Evolutionary conservation across 2,797 vertebrate genomes (phyloP), one percentile per base, ranked within the genome.

Genomic region (Hylomyscus alleni): DNA sequence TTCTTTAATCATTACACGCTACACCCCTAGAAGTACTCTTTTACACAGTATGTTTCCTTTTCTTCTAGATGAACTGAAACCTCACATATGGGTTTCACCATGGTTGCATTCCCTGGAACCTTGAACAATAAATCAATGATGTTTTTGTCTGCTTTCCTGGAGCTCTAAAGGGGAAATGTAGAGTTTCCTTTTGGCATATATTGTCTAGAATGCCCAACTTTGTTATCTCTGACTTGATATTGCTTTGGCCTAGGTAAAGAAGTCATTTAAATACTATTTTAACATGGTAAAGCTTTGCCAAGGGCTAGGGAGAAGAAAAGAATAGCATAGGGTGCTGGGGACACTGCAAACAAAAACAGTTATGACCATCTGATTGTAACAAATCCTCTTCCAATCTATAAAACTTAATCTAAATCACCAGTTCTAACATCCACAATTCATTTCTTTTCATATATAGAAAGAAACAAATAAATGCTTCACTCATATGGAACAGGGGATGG

Each of bases 201-300:
- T 94, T 85, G 92, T 82, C 20, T 83, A 65, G 65, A 78, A 67
- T 82, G 6, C 29, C 8, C 58, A 29, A 80, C 7, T 78, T 81
- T 69, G 93, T n/a, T 89, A 86, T 76, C 31, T 12, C 86, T 89
- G 78, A 67, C 84, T 72, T 85, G 44, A 6, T 10, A 96, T 11
- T 26, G 76, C 76, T 81, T 82, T 47, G 67, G 7, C 14, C 65
- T 62, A 80, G 17, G 76, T 91, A 47, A 95, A 76, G 4, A 90
- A 19, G 72, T 73, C 60, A 19, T 54, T 94, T 50, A 91, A 86
- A 67, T 14, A 78, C 3, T 69, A 52, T 83, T 96, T 76, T 91
- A 67, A 90, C 82, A 93, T 31, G 20, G 6, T 67, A 94, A 89
- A 87, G 31, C 0, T 15, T 50, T 85, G 19, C 65, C 72, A 91